Base-by-base conservation (phyloP, 2,888 invertebrate genomes). In the Chaitophorus viminalis region DNA sequence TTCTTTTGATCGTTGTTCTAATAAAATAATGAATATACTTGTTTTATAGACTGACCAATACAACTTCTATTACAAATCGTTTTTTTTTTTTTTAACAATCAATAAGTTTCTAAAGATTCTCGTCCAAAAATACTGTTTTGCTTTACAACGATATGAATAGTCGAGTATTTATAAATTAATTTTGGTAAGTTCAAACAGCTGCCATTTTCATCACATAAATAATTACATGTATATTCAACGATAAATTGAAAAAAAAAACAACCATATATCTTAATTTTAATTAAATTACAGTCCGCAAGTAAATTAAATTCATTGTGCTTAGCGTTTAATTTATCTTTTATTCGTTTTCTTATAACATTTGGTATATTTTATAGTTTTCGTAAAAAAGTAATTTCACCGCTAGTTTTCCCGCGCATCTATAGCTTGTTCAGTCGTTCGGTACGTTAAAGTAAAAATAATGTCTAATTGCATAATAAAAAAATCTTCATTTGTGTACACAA, bases 181-280 rank as follows among this genome's bases (percentile, higher is more conserved):
- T 75, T 83, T 21, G 21, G 29, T 39, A 3, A 36, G 29, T 21
- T 25, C 36, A 65, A 60, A 52, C 74, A 33, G 74, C 6, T 39
- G 74, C 31, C n/a, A 46, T 46, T 46, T 46, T 14, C 2, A 29
- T n/a, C 82, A 29, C 29, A 39, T 65, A 84, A 77, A 77, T 65
- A 65, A 84, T 60, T 3, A 39, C 65, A 9, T 54, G 36, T 76
- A 68, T 76, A 76, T 60, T 77, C 77, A 31, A 84, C 68, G 76
- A 65, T 21, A 77, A 77, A 77, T 52, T 46, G 70, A 17, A 29
- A 70, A 29, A 14, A 68, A 74, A 54, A 83, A 74, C 60, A n/a
- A 8, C n/a, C 52, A 52, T 46, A 31, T 65, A 65, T 75, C 76
- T 84, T 65, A 76, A 75, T 76, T 84, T 84, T 84, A 84, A 84